Evolutionary conservation across 2,797 vertebrate species (phyloP), one percentile per base, ranked within the genome.

Genomic region (Gobio occitaniae): DNA sequence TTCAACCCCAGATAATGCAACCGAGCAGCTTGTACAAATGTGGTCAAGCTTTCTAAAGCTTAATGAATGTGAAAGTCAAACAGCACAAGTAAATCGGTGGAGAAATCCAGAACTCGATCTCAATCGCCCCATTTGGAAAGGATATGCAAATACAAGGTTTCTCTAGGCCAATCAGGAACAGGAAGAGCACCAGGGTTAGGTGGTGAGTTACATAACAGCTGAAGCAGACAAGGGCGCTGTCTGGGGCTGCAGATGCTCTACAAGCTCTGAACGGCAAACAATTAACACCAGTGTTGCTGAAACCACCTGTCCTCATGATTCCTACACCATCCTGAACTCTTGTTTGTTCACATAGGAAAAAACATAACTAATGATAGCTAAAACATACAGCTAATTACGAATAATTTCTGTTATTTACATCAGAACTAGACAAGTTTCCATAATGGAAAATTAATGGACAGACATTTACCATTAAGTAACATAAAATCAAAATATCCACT

Each of bases 201-300:
- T 4, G 15, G 52, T 48, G 47, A 25, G 82, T 89, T 91, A 83
- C 77, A 87, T 89, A 91, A 90, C 85, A 84, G 80, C 44, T 75
- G 29, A 85, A 84, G 80, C 82, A 87, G 80, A 71, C 86, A 83
- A 77, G 78, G 54, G 82, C 21, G 83, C n/a, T 54, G 83, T 88
- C 86, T 86, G 84, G 32, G 71, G 61, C 71, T 79, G 80, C 84
- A 86, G 84, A 87, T 80, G 25, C 52, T 80, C 54, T 1, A 77
- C 59, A 63, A 52, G 41, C 50, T 77, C 41, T 12, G 16, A 87
- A 56, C 4, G 13, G 52, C 25, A 68, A 63, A 61, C 63, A 54
- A n/a, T 44, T 81, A 65, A 85, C 54, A 48, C 32, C 50, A 82
- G 17, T 2, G 32, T 25, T 61, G 36, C 65, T 78, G 74, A 72